These are phyloP conservation scores for Oxyruncus cristatus DNA, from an alignment of 2,113 vertebrate species.

Conservation along the genomic window DNA sequence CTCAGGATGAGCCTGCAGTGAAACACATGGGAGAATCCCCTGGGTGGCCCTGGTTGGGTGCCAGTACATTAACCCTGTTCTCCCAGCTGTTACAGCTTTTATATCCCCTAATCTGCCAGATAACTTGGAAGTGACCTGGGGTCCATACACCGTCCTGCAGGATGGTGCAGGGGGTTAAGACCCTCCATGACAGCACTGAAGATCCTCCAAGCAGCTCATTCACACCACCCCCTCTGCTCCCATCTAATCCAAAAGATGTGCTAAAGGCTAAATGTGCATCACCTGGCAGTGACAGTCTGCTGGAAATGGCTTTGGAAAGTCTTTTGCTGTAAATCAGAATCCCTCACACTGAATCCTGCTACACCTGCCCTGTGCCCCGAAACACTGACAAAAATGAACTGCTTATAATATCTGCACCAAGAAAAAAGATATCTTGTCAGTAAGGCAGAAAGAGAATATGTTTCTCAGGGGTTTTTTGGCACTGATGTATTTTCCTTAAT, in stretches of 20 bases:
- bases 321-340: neutral
- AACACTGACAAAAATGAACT: neutral
- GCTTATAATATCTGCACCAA: neutral
- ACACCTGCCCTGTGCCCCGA: neutral
- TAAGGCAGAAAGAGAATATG: neutral
- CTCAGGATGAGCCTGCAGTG: neutral
- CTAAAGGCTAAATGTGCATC: neutral
- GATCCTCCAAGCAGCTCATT: neutral
- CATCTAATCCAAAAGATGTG: neutral
- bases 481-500: neutral
- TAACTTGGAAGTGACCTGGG: neutral
- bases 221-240: neutral
- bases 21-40: neutral
- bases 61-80: neutral
- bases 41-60: neutral
- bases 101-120: neutral
- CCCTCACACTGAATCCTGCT: neutral
- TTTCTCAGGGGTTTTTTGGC: neutral
- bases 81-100: neutral
- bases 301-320: neutral
- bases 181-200: neutral
- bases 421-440: neutral
- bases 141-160: neutral
- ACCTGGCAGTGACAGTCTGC: neutral
- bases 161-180: neutral